These are phyloP conservation scores for Plutella xylostella DNA, from an alignment of 2,888 invertebrate genomes.

Conservation along the genomic window DNA sequence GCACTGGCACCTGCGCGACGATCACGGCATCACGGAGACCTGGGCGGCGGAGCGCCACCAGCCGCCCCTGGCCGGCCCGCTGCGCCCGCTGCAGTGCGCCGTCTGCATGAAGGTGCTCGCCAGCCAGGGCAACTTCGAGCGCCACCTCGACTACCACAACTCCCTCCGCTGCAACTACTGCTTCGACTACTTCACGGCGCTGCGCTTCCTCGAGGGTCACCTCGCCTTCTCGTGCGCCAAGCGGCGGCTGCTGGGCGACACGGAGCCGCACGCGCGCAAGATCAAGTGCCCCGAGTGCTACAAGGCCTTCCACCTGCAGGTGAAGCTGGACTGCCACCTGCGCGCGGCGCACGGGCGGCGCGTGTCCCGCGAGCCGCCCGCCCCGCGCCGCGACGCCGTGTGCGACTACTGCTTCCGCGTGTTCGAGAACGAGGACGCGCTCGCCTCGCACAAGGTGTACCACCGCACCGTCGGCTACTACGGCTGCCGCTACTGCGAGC, in stretches of 20 bases:
- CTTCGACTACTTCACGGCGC: conserved; percentile 53
- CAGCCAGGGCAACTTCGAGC: conserved; percentile 57
- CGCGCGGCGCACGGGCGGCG: conserved; percentile 46
- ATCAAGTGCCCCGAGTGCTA: conserved; percentile 59
- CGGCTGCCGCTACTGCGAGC: conserved; percentile 62
- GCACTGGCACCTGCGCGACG: conserved; percentile 53
- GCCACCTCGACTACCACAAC: conserved; percentile 63
- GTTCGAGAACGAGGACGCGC: conserved; percentile 53
- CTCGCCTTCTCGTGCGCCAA: conserved; percentile 55
- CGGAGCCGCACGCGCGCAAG: conserved; percentile 47
- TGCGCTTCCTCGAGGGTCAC: conserved; percentile 57
- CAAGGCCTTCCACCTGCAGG: conserved; percentile 60
- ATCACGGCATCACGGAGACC: conserved; percentile 46
- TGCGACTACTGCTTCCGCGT: conserved; percentile 62
- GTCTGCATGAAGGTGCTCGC: conserved; percentile 57
- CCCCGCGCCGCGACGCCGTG: conserved; percentile 39
- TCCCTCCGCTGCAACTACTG: conserved; percentile 61
- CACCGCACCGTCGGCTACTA: conserved; percentile 54
- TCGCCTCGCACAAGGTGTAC: conserved; percentile 50
- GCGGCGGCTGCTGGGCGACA: conserved; percentile 50
- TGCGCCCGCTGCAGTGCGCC: conserved; percentile 57
- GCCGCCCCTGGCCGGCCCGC: conserved; percentile 37
- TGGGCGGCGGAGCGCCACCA: conserved; percentile 53
- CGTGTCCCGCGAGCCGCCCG: conserved; percentile 32
- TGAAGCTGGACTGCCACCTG: conserved; percentile 60